Base-by-base conservation (phyloP, 2,113 vertebrate genomes). In the Erythrocercus mccallii region DNA sequence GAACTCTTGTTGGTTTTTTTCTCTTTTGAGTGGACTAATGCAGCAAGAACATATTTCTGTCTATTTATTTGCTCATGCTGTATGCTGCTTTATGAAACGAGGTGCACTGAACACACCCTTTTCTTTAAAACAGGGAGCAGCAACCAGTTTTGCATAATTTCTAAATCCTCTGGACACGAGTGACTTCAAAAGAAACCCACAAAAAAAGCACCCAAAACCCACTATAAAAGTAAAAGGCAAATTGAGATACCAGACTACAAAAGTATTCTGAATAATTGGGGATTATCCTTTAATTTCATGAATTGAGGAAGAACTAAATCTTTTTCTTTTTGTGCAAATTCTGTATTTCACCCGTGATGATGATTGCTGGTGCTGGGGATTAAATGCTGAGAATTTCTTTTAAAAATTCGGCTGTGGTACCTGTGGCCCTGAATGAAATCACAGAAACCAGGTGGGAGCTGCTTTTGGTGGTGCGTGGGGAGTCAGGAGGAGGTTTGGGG, bases 281-380 rank as follows among this genome's bases (percentile, higher is more conserved):
- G 83, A 94, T 95, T 95, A 96, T 94, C 89, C 91, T 92, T 94
- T 94, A 92, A 92, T 92, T 96, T 96, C 72, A 81, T 38, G 64
- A 81, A 64, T 48, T 48, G 61, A 79, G 48, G 91, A 81, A 89
- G 66, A 91, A 78, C 28, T 61, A 84, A 86, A 71, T 81, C 62
- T 73, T 95, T 78, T 73, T 38, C n/a, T 88, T 78, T 77, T 54
- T 51, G 66, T 91, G 86, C 40, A 65, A 30, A 27, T 57, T 87
- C 61, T 44, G 22, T 70, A 5, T 88, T 81, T 81, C 48, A 16
- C 47, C 83, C n/a, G 0, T 45, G 73, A 76, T 81, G 83, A 28
- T 79, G 77, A 81, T 81, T 94, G 70, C 48, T 60, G 15, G 65
- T 84, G 50, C 65, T 70, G 80, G 21, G 69, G 80, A 92, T 87